phyloP scores from a whole-genome alignment of 2,888 invertebrate genomes.

The Caenorhabditis sp. region DNA sequence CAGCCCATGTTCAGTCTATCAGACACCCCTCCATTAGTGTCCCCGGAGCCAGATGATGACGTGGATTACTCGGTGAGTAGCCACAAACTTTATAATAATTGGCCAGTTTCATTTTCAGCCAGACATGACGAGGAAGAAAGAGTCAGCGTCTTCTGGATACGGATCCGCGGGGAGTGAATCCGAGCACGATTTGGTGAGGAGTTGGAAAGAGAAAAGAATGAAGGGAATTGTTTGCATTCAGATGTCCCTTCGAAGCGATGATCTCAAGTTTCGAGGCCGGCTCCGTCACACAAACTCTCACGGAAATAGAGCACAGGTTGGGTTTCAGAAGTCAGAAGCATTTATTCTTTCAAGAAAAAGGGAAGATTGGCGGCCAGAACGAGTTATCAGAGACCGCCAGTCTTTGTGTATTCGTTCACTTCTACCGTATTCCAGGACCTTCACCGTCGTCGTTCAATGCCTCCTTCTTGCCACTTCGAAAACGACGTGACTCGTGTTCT shows the following conservation, averaged over 20 bases:
- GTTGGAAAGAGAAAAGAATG: neutral
- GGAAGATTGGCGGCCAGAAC: too few species aligned
- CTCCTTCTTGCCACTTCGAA: constrained; percentile 34
- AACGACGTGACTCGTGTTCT: constrained; percentile 60
- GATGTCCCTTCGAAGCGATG: constrained; percentile 49
- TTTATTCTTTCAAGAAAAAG: too few species aligned
- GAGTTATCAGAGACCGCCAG: too few species aligned
- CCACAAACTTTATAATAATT: neutral
- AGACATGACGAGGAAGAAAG: constrained; percentile 49
- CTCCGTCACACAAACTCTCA: constrained; percentile 28
- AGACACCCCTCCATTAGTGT: constrained; percentile 49
- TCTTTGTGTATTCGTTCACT: too few species aligned
- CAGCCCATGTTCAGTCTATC: constrained; percentile 54
- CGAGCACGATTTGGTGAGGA: constrained; percentile 19
- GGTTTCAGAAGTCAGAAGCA: neutral
- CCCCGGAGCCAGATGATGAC: constrained; percentile 50
- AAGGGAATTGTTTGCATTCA: constrained; percentile 8
- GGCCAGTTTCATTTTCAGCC: constrained; percentile 38
- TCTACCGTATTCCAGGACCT: constrained; percentile 18
- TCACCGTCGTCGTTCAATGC: constrained; percentile 50
- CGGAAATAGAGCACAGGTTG: constrained; percentile 21
- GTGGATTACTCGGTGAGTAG: constrained; percentile 15
- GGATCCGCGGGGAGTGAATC: constrained; percentile 57
- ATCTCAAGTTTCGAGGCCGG: constrained; percentile 51
- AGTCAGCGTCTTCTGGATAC: constrained; percentile 64